Percentiles rank a stretch among this genome's conserved stretches.
These are phyloP conservation scores for Petrosia ficiformis DNA, from an alignment of 37 sponge, comb jelly and placozoan species.

Conservation along the genomic window DNA sequence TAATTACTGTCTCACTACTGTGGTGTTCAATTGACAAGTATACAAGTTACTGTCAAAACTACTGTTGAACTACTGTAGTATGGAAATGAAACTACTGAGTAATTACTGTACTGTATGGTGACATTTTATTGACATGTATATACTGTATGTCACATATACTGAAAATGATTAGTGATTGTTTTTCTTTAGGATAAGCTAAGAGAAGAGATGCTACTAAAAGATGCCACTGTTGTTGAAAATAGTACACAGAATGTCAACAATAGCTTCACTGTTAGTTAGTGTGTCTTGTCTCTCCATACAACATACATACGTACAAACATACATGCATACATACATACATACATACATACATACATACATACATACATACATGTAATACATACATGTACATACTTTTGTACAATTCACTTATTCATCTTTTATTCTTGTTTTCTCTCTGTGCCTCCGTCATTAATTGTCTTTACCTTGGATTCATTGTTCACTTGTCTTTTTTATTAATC, in stretches of 20 bases:
- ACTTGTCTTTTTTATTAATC: background rate
- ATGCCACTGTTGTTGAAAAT: conserved; percentile 83
- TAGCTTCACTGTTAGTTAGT: conserved; percentile 75
- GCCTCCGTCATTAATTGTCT: too few relatives aligned
- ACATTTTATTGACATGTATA: background rate
- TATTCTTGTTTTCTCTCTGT: too few relatives aligned
- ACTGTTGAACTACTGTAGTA: too few relatives aligned
- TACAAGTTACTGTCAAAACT: too few relatives aligned
- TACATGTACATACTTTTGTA: background rate
- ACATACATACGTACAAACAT: conserved; percentile 4
- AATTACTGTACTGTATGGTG: too few relatives aligned
- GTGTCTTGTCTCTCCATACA: background rate
- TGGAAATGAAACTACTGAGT: too few relatives aligned
- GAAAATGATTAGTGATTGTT: too few relatives aligned
- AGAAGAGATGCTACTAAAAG: conserved; percentile 57
- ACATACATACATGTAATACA: background rate
- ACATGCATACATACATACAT: background rate
- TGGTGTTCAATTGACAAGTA: too few relatives aligned
- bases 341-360: conserved; percentile 18
- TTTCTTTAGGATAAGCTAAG: conserved; percentile 50
- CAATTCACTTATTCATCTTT: too few relatives aligned
- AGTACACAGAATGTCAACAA: conserved; percentile 82
- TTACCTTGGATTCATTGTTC: too few relatives aligned
- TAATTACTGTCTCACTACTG: too few relatives aligned
- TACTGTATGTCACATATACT: too few relatives aligned